phyloP scores from a whole-genome alignment of 2,888 invertebrate species.

The Gnatocerus cornutus region DNA sequence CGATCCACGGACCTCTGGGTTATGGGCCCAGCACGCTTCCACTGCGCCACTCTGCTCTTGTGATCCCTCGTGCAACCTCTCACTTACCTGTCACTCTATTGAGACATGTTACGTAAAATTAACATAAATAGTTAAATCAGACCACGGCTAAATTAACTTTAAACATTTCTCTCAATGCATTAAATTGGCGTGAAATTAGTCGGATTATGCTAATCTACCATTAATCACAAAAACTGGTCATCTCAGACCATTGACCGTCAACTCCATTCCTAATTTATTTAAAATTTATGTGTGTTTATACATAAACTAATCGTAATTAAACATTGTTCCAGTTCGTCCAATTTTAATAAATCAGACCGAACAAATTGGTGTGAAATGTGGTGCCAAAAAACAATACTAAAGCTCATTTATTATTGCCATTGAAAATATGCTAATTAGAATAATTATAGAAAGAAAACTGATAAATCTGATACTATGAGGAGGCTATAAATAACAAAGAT shows the following conservation, averaged over 20 bases:
- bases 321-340: constrained; percentile 11
- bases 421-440: constrained; percentile 15
- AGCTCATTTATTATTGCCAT: constrained; percentile 1
- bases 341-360: constrained; percentile 10
- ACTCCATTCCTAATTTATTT: constrained; percentile 3
- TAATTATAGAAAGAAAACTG: constrained; percentile 6
- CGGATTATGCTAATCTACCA: constrained; percentile 3
- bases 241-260: constrained; percentile 4
- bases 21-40: constrained; percentile 88
- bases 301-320: constrained; percentile 8
- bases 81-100: neutral
- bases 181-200: constrained; percentile 1
- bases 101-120: neutral
- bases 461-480: neutral
- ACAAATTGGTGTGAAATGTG: constrained; percentile 12
- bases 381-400: neutral
- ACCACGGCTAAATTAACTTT: constrained; percentile 2
- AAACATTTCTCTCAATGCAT: neutral
- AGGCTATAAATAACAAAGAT: constrained; percentile 12
- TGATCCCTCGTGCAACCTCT: neutral
- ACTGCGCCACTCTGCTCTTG: constrained; percentile 83
- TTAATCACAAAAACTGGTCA: constrained; percentile 5
- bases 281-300: constrained; percentile 18
- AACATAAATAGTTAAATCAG: neutral
- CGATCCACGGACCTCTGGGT: constrained; percentile 95